Evolutionary conservation across 2,888 invertebrate genomes (phyloP).

Genomic region (Epirrhoe alternata): DNA sequence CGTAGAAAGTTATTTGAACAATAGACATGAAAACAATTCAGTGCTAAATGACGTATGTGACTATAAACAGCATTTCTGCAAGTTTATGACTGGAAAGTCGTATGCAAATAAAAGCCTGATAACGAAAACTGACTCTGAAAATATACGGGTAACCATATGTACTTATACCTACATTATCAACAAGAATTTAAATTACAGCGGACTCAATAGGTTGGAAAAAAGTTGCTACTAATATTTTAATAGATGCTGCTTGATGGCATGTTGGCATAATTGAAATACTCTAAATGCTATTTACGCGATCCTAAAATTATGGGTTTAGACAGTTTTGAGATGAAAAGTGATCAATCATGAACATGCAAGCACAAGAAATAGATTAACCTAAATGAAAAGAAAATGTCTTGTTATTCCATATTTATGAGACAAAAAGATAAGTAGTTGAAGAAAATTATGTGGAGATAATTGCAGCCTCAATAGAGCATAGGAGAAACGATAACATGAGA

Average conservation of each 20-base stretch:
- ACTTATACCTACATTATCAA: too few relatives aligned
- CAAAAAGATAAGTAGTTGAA: constrained; percentile 15
- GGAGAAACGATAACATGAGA: not conserved
- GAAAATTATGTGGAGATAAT: constrained; percentile 21
- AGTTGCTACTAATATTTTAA: too few relatives aligned
- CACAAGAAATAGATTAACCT: constrained; percentile 26
- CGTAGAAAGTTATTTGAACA: constrained; percentile 15
- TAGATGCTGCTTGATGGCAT: not conserved
- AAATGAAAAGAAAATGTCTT: constrained; percentile 29
- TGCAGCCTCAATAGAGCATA: constrained; percentile 4
- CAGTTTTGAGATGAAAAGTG: constrained; percentile 33
- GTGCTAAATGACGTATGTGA: too few relatives aligned
- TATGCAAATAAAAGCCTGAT: constrained; percentile 50
- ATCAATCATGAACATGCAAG: constrained; percentile 35
- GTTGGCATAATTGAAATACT: not conserved
- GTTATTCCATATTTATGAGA: constrained; percentile 26
- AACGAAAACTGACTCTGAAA: constrained; percentile 48
- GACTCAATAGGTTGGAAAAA: not conserved
- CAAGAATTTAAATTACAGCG: too few relatives aligned
- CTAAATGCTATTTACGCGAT: not conserved
- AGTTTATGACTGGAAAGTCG: constrained; percentile 45
- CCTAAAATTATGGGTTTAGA: constrained; percentile 17
- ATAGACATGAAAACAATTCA: constrained; percentile 15
- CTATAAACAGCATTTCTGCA: constrained; percentile 26
- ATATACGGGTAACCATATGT: constrained; percentile 27